Percentiles rank a stretch among this genome's conserved stretches.
These are phyloP conservation scores for Coracias cyanogaster DNA, from an alignment of 2,797 vertebrate genomes.

Conservation along the genomic window DNA sequence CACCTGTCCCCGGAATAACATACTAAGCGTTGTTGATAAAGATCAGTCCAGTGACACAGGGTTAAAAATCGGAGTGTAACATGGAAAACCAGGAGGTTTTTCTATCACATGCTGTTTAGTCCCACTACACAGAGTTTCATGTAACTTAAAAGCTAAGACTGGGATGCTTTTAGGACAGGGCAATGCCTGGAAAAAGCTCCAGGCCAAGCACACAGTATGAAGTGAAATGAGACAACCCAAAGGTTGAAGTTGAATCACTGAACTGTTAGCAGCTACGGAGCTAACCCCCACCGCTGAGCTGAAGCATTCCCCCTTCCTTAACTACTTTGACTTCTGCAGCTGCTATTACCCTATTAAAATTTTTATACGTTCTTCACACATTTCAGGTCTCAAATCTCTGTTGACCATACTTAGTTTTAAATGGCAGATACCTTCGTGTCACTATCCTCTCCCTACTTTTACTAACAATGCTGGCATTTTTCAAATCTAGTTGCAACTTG, in stretches of 20 bases:
- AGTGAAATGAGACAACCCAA: slow-evolving; percentile 42
- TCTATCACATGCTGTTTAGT: neutral
- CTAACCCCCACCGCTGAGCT: slow-evolving; percentile 6
- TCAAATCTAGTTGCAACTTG: slow-evolving; percentile 30
- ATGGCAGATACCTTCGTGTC: neutral
- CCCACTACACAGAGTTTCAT: neutral
- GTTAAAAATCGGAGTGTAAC: neutral
- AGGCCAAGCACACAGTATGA: neutral
- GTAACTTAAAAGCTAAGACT: neutral
- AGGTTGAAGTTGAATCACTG: slow-evolving; percentile 38
- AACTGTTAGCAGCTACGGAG: slow-evolving; percentile 8
- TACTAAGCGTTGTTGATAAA: neutral
- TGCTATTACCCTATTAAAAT: slow-evolving; percentile 22
- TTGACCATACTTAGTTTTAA: neutral
- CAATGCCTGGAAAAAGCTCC: neutral
- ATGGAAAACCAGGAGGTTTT: neutral
- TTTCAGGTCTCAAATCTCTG: neutral
- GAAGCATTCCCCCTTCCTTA: slow-evolving; percentile 19
- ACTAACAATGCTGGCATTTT: slow-evolving; percentile 15
- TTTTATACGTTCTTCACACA: neutral
- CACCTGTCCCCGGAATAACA: neutral
- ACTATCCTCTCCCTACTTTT: neutral
- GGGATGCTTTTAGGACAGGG: neutral
- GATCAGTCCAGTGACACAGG: neutral
- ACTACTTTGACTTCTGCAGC: slow-evolving; percentile 33